Conservation (phyloP, 2,113 vertebrate genomes). For the Gymnorhina tibicen region DNA sequence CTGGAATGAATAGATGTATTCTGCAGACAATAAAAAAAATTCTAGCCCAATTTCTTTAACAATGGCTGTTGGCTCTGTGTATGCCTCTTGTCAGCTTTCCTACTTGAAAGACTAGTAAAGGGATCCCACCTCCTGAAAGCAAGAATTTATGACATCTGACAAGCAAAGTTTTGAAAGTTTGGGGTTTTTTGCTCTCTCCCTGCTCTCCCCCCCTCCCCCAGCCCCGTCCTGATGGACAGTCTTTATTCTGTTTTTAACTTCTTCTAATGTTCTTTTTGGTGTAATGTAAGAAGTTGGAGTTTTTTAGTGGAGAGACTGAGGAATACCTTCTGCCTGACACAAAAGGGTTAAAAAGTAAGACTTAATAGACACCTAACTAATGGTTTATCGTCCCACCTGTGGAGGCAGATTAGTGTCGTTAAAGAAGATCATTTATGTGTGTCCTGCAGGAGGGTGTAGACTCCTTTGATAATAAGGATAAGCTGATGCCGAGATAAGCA, state of each 20-base stretch:
- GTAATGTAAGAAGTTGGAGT: not conserved
- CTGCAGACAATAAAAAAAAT: not conserved
- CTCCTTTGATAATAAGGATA: conserved; percentile 82
- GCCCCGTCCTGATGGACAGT: not conserved
- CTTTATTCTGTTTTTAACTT: not conserved
- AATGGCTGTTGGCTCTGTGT: not conserved
- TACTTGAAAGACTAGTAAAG: not conserved
- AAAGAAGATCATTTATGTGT: conserved; percentile 60
- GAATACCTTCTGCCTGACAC: not conserved
- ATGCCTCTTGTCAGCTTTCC: not conserved
- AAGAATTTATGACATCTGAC: not conserved
- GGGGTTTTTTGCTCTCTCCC: not conserved
- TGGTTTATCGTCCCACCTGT: conserved; percentile 64
- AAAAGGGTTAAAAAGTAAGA: conserved; percentile 53
- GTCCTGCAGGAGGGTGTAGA: conserved; percentile 58
- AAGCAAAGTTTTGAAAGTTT: not conserved
- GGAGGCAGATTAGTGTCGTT: conserved; percentile 72
- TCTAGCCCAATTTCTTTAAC: not conserved
- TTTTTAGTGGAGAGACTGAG: not conserved
- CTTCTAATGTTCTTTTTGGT: not conserved
- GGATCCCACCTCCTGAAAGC: not conserved
- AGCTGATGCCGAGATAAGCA: conserved; percentile 79
- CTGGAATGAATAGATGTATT: not conserved
- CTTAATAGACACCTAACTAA: conserved; percentile 47
- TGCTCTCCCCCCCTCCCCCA: accelerated